Evolutionary conservation across 1,140 invertebrate species (phyloP), one percentile per base, ranked within the genome.

Genomic region (Probaryconus sp.): DNA sequence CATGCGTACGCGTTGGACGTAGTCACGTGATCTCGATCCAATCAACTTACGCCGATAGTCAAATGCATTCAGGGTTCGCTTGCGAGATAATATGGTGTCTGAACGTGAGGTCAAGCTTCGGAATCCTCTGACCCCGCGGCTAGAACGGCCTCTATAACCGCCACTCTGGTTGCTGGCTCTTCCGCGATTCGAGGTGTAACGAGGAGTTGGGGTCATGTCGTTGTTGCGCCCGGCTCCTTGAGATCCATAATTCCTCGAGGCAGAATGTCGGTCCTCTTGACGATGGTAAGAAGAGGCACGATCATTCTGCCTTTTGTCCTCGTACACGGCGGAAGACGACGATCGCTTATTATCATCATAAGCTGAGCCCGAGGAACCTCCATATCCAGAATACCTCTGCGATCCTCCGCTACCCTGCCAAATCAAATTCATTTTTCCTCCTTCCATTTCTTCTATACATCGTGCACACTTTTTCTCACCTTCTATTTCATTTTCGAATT

Each of bases 381-480:
- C 82, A 47, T 85, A 84, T 30, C 79, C 81, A 33, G 82, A 85
- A 74, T 85, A 85, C 79, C 84, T 83, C 81, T 84, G 82, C 61
- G 82, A 84, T 50, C 81, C 75, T 70, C 81, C 76, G 83, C 82
- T 81, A 78, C 84, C 81, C 85, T 87, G 84, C 83, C 81, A 86
- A 87, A 86, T 83, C 79, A 87, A 87, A 86, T 80, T 85, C 77
- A 85, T 79, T 84, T 87, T 82, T 83, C 81, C 80, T 82, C 79
- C 78, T 64, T 79, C 80, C 79, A 78, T 47, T 80, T 73, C 50
- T 75, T 78, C 47, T 72, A 60, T 58, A 71, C 77, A 72, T 60
- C 28, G 58, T 45, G 58, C 60, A 70, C 35, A 69, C 56, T 37
- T 61, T 74, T 70, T 61, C 7, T 67, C 20, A 2, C 16, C 50